A percentile compares a stretch with the other conserved stretches of the same genome.
phyloP scores from a whole-genome alignment of 2,888 invertebrate genomes.

The Ophioninae sp. region DNA sequence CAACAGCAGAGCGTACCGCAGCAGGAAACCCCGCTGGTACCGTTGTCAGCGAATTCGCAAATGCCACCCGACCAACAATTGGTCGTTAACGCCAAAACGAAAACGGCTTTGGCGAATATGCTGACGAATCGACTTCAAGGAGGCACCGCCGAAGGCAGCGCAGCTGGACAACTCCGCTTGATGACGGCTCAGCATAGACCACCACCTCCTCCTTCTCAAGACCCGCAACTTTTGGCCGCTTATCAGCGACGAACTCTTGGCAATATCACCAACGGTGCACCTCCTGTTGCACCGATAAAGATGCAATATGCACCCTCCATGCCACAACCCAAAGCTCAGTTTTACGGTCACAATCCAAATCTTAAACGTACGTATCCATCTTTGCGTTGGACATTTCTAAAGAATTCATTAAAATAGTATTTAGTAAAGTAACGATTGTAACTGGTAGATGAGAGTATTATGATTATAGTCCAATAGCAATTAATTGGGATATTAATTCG shows the following conservation, averaged over 20 bases:
- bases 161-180: conserved; percentile 84
- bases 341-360: conserved; percentile 96
- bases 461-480: not conserved
- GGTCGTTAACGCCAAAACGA: conserved; percentile 93
- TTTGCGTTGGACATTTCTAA: no score
- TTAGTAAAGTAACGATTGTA: no score
- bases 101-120: conserved; percentile 97
- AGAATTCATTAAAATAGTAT: no score
- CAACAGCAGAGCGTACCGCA: conserved; percentile 80
- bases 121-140: conserved; percentile 90
- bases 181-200: conserved; percentile 92
- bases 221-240: conserved; percentile 78
- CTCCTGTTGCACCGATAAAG: conserved; percentile 77
- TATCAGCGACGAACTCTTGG: conserved; percentile 81
- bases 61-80: conserved; percentile 82
- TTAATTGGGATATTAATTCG: not conserved
- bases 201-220: conserved; percentile 82
- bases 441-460: no score
- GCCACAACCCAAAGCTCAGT: conserved; percentile 86
- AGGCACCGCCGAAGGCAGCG: conserved; percentile 81
- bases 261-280: conserved; percentile 82
- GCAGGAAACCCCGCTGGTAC: conserved; percentile 70
- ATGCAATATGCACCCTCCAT: conserved; percentile 78
- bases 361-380: conserved; percentile 84
- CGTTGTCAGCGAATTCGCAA: conserved; percentile 75